phyloP scores from a whole-genome alignment of 37 sponge, comb jelly and placozoan species.

The Halisarca cf. caerulea region DNA sequence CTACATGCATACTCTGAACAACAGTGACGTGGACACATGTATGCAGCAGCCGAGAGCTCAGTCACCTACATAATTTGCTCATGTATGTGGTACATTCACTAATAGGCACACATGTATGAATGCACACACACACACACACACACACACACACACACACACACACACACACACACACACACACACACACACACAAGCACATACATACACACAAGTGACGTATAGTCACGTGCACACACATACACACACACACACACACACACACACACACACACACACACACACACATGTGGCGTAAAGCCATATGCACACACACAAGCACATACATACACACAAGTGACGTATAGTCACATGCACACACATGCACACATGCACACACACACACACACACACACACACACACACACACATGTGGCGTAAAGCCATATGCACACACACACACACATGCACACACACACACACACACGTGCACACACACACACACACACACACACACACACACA shows the following conservation, averaged over 20 bases:
- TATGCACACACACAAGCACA: conserved; percentile 17
- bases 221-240: neutral
- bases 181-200: too few species aligned
- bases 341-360: neutral
- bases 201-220: neutral
- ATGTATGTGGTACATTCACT: neutral
- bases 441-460: neutral
- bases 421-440: neutral
- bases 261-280: conserved; percentile 11
- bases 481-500: conserved; percentile 20
- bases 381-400: conserved; percentile 21
- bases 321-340: neutral
- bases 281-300: too few species aligned
- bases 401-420: neutral
- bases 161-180: too few species aligned
- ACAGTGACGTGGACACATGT: too few species aligned
- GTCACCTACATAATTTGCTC: too few species aligned
- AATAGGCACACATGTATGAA: neutral
- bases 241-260: conserved; percentile 2
- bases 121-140: neutral
- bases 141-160: too few species aligned
- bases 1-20: too few species aligned
- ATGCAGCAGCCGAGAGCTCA: too few species aligned
- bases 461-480: neutral
- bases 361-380: conserved; percentile 1